These are phyloP conservation scores for Pica pica DNA, from an alignment of 2,113 vertebrate species.

Conservation along the genomic window DNA sequence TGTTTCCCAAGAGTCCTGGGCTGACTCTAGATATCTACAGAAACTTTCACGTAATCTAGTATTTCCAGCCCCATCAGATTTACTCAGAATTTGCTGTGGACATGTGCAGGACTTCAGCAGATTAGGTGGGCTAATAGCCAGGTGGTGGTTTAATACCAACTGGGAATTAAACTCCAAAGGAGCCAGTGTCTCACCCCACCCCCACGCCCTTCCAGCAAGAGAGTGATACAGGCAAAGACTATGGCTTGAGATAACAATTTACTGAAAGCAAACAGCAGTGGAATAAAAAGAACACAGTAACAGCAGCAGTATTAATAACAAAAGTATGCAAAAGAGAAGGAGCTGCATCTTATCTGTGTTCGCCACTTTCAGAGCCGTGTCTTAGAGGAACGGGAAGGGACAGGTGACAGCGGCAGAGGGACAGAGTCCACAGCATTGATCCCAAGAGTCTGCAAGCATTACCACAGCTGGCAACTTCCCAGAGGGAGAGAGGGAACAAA, in stretches of 20 bases:
- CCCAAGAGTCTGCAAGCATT: neutral
- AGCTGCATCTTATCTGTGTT: rapidly evolving
- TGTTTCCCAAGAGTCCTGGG: neutral
- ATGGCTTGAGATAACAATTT: neutral
- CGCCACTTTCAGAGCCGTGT: neutral
- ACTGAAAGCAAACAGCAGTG: neutral
- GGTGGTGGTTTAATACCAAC: neutral
- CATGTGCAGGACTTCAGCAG: neutral
- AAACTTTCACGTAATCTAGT: neutral
- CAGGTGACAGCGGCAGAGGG: rapidly evolving
- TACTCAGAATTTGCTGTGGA: neutral
- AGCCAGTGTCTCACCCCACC: too few species aligned
- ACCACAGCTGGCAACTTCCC: neutral
- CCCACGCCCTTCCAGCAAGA: neutral
- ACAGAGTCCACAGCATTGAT: rapidly evolving
- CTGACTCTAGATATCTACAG: neutral
- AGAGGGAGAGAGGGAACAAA: neutral
- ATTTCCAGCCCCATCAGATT: neutral
- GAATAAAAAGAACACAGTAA: neutral
- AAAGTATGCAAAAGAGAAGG: neutral
- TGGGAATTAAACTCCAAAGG: neutral
- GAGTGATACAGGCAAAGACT: neutral
- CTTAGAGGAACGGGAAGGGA: neutral
- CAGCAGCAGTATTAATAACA: neutral
- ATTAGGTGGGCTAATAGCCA: neutral